Conservation (phyloP, 1,140 invertebrate species). For the Ceratina japonica region DNA sequence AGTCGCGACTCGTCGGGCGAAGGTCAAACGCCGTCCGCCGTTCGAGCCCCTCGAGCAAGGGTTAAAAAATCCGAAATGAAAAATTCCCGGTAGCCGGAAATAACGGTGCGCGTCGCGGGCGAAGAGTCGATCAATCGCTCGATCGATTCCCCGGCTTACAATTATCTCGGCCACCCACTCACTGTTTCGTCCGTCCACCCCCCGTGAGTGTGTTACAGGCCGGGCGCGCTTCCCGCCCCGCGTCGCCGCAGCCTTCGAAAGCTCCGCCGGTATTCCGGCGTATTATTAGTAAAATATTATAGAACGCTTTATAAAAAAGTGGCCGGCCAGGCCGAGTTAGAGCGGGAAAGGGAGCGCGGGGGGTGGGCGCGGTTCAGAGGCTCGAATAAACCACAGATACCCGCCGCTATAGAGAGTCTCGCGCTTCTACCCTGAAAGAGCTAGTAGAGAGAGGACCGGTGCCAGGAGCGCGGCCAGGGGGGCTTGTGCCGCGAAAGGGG, state of each 20-base stretch:
- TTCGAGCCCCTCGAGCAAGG: too few species aligned
- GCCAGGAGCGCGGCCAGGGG: constrained; percentile 4
- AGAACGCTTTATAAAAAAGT: constrained; percentile 66
- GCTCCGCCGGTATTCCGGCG: constrained; percentile 53
- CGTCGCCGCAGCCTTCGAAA: constrained; percentile 56
- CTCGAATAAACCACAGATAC: constrained; percentile 71
- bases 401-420: constrained; percentile 51
- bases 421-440: constrained; percentile 36
- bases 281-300: constrained; percentile 71
- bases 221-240: not conserved
- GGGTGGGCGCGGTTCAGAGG: constrained; percentile 33
- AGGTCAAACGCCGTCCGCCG: too few species aligned
- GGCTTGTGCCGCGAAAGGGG: constrained; percentile 5
- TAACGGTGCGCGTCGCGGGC: constrained; percentile 17
- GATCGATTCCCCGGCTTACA: constrained; percentile 34
- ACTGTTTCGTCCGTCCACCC: too few species aligned
- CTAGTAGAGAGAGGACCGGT: constrained; percentile 1
- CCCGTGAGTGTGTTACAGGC: too few species aligned
- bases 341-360: not conserved
- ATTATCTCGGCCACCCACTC: constrained; percentile 7
- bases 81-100: constrained; percentile 44
- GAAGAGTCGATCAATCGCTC: constrained; percentile 35
- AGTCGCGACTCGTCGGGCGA: too few species aligned
- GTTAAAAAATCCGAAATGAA: constrained; percentile 32
- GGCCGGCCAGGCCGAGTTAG: constrained; percentile 20